Evolutionary conservation across 1,140 invertebrate species (phyloP).

Genomic region (Vollenhovia emeryi): DNA sequence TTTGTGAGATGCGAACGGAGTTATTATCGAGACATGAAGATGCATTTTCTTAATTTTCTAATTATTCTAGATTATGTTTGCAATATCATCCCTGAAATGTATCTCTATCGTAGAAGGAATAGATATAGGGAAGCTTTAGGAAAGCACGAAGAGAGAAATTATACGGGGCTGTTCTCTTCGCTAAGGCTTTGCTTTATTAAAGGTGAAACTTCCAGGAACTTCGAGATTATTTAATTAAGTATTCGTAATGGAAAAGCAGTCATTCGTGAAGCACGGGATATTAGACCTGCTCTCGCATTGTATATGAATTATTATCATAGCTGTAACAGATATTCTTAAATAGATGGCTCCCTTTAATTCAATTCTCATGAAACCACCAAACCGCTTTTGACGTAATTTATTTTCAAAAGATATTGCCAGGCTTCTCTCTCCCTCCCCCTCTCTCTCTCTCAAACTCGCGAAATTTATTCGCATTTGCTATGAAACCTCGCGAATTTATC

Average conservation of each 20-base stretch:
- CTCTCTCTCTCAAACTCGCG: not conserved
- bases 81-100: not conserved
- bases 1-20: not conserved
- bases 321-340: conserved; percentile 60
- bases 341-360: conserved; percentile 48
- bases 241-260: conserved; percentile 68
- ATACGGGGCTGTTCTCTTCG: conserved; percentile 49
- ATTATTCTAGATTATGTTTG: conserved; percentile 26
- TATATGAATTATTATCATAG: conserved; percentile 63
- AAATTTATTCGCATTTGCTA: conserved; percentile 37
- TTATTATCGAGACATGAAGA: not conserved
- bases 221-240: conserved; percentile 71
- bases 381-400: conserved; percentile 51
- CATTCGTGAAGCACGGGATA: conserved; percentile 66
- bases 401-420: conserved; percentile 51
- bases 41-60: conserved; percentile 40
- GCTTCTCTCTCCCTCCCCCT: not conserved
- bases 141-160: conserved; percentile 60
- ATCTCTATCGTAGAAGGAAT: conserved; percentile 5
- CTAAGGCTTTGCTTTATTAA: conserved; percentile 43
- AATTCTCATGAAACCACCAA: conserved; percentile 45
- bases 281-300: conserved; percentile 58
- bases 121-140: conserved; percentile 32
- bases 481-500: conserved; percentile 32
- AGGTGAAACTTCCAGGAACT: conserved; percentile 59